Evolutionary conservation across 2,113 vertebrate genomes (phyloP), one percentile per base, ranked within the genome.

Genomic region (Chitala chitala): DNA sequence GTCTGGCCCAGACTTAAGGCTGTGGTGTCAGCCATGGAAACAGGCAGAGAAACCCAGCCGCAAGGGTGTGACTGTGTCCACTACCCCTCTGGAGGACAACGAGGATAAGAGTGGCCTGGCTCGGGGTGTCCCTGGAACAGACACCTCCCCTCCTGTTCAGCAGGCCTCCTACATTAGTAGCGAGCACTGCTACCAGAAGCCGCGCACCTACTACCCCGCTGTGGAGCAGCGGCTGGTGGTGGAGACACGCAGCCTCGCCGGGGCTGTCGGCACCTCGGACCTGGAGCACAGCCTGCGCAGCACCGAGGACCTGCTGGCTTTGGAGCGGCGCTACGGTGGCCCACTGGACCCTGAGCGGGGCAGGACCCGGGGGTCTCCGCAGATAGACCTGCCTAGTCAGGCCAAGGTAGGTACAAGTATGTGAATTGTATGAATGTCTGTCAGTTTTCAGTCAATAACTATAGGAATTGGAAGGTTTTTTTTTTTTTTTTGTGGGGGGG

Each of bases 121-220:
- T 79, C 87, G n/a, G 73, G 81, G 46, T 84, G 82, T 82, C 85
- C 82, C 72, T 0, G 83, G 80, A 15, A 70, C 85, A 64, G 86
- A 89, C 73, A 86, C 77, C 58, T 90, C 91, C 73, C 38, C 1
- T 76, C 87, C 91, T 22, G 92, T 92, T 53, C 86, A 92, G 82
- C 95, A 95, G 84, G 93, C 96, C 77, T 96, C 94, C 0, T 98
- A 98, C 76, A 98, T 98, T 73, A 94, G 87, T 2, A 98, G 94
- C 36, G 96, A 98, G 78, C 96, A 98, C 85, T 98, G 96, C 88
- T 98, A 98, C 87, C 96, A 98, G 90, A 98, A 98, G 72, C 96
- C 96, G 2, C 89, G 93, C 5, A 91, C 94, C 1, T 96, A 96
- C 74, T 96, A 98, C 78, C 94, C 95, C 3, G 95, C 95, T 0